Base-by-base conservation (phyloP, 2,113 vertebrate genomes). In the Lipotes vexillifer region DNA sequence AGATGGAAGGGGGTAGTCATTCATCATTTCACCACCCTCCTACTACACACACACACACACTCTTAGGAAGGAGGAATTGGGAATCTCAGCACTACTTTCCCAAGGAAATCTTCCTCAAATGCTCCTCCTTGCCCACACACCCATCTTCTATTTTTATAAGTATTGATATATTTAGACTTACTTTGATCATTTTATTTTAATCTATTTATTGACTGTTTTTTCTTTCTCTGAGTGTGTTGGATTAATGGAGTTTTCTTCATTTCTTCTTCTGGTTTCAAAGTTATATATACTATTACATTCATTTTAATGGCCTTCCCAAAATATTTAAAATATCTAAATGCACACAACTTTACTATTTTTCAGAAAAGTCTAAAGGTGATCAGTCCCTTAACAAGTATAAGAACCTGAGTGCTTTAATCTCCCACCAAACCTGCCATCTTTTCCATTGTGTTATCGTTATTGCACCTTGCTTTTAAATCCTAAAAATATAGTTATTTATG, bases 201-300 rank as follows among this genome's bases (percentile, higher is more conserved):
- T 85, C 87, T 74, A 29, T 33, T 85, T 77, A 38, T 41, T 95
- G 38, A 52, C 17, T 66, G 3, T n/a, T 38, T 63, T 5, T 15
- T 41, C 18, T 52, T 93, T 90, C 75, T 78, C 29, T 74, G 27
- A 46, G 11, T 78, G 9, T 52, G 44, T 66, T 81, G 18, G 4
- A 52, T 85, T 66, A 49, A 80, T 83, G 23, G 3, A 72, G 4
- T 83, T 75, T 72, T 85, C 14, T 41, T 38, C 41, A 68, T 68
- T 80, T 65, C 44, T 31, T 81, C 36, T 88, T 93, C 72, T 74
- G 27, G 33, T 81, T 93, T 92, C 86, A 88, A 41, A 84, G 3
- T 74, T 90, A 20, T 31, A 13, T 4, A 85, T 72, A 18, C 4
- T 61, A 49, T 72, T 81, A 52, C 5, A 13, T 88, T 84, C 33